Percentiles rank a stretch among this genome's conserved stretches.
These are phyloP conservation scores for Lottia gigantea DNA, from an alignment of 2,888 invertebrate species.

Conservation along the genomic window DNA sequence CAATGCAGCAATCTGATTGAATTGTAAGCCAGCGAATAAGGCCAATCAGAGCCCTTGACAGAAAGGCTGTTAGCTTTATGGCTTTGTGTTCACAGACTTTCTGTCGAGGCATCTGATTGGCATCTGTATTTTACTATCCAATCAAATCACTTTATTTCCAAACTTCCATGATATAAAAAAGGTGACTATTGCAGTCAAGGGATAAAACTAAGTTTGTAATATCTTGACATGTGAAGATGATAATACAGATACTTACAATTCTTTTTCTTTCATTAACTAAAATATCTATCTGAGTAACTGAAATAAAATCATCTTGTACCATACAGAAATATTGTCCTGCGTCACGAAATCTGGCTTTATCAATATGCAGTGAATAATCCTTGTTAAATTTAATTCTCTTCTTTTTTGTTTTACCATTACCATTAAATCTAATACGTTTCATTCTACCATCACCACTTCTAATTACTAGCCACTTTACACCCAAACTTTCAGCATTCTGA, in stretches of 20 bases:
- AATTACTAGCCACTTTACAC: slow-evolving; percentile 43
- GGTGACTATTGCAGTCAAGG: no score
- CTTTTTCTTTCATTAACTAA: slow-evolving; percentile 41
- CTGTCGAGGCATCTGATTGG: no score
- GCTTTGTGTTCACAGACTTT: no score
- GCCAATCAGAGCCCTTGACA: no score
- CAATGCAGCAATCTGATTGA: no score
- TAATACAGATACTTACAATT: slow-evolving; percentile 28
- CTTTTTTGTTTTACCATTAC: not conserved
- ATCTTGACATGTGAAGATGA: no score
- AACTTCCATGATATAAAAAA: no score
- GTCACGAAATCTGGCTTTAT: slow-evolving; percentile 37
- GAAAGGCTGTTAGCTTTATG: no score
- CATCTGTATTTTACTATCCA: no score
- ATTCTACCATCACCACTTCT: slow-evolving; percentile 35
- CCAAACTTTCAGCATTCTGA: slow-evolving; percentile 25
- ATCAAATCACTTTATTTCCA: no score
- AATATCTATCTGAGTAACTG: slow-evolving; percentile 57
- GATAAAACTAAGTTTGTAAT: no score
- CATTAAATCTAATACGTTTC: slow-evolving; percentile 18
- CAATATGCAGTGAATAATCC: slow-evolving; percentile 37
- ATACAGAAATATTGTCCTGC: slow-evolving; percentile 57
- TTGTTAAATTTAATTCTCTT: slow-evolving; percentile 30
- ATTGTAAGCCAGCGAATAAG: no score
- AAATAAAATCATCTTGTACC: slow-evolving; percentile 38